Evolutionary conservation across 2,888 invertebrate genomes (phyloP).

Genomic region (Corbicula japonica): DNA sequence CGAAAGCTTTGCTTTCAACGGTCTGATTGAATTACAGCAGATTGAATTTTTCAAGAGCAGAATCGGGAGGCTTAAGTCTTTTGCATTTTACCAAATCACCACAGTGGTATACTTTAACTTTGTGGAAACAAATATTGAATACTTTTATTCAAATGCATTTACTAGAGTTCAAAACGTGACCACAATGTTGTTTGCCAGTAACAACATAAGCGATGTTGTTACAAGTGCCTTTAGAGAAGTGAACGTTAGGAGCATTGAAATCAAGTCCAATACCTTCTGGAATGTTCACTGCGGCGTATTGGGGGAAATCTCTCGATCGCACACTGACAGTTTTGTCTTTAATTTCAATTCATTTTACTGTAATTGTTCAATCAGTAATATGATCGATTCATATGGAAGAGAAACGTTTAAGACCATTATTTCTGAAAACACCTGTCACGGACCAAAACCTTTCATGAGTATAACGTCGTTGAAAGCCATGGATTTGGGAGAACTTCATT

Average conservation of each 20-base stretch:
- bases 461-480: background rate
- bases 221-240: conserved; percentile 16
- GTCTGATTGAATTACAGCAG: conserved; percentile 30
- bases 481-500: background rate
- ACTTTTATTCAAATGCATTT: conserved; percentile 6
- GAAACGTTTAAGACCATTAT: background rate
- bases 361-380: conserved; percentile 7
- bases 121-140: conserved; percentile 2
- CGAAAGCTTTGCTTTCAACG: conserved; percentile 59
- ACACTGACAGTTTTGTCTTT: background rate
- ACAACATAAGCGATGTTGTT: conserved; percentile 13
- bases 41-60: conserved; percentile 44
- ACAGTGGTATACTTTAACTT: conserved; percentile 2
- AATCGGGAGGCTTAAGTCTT: conserved; percentile 53
- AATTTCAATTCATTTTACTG: conserved; percentile 7
- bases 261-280: conserved; percentile 15
- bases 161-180: background rate
- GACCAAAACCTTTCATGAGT: background rate
- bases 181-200: conserved; percentile 3
- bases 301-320: background rate
- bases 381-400: background rate
- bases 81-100: conserved; percentile 44
- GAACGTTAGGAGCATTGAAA: background rate
- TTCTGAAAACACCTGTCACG: conserved; percentile 4
- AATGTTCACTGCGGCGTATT: conserved; percentile 14